A percentile compares a stretch with the other conserved stretches of the same genome.
These are phyloP conservation scores for Fundulus diaphanus DNA, from an alignment of 2,797 vertebrate genomes.

Conservation along the genomic window DNA sequence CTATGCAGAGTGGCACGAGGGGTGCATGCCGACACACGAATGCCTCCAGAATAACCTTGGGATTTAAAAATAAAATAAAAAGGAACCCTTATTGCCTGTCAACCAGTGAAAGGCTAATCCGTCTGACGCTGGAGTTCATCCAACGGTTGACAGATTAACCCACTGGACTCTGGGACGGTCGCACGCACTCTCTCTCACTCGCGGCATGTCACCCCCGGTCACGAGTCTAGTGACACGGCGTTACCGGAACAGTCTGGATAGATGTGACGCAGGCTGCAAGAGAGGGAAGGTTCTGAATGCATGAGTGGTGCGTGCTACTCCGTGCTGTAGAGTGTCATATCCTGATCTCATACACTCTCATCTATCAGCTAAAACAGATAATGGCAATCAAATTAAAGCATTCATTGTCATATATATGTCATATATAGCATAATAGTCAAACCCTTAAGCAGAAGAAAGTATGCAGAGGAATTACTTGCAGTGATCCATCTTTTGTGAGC, in stretches of 20 bases:
- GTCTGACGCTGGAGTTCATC: conserved; percentile 62
- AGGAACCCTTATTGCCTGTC: conserved; percentile 51
- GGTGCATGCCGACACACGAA: not conserved
- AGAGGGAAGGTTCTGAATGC: conserved; percentile 1
- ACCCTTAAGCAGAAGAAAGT: not conserved
- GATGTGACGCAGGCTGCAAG: not conserved
- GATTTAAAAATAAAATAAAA: conserved; percentile 11
- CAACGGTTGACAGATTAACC: conserved; percentile 64
- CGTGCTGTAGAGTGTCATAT: not conserved
- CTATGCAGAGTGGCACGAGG: not conserved
- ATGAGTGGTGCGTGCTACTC: not conserved
- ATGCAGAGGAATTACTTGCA: not conserved
- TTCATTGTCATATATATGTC: not conserved
- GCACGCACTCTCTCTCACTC: conserved; percentile 12
- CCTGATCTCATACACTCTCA: too few relatives aligned
- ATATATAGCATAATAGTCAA: not conserved
- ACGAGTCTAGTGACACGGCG: conserved; percentile 20
- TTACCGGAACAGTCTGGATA: conserved; percentile 18
- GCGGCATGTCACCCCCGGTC: not conserved
- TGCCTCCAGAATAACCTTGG: not conserved
- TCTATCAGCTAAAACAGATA: not conserved
- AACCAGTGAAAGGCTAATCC: conserved; percentile 60
- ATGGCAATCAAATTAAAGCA: too few relatives aligned
- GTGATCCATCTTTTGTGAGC: not conserved
- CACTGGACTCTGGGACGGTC: conserved; percentile 38